Base-by-base conservation (phyloP, 2,888 invertebrate genomes). In the Caenorhabditis afra region DNA sequence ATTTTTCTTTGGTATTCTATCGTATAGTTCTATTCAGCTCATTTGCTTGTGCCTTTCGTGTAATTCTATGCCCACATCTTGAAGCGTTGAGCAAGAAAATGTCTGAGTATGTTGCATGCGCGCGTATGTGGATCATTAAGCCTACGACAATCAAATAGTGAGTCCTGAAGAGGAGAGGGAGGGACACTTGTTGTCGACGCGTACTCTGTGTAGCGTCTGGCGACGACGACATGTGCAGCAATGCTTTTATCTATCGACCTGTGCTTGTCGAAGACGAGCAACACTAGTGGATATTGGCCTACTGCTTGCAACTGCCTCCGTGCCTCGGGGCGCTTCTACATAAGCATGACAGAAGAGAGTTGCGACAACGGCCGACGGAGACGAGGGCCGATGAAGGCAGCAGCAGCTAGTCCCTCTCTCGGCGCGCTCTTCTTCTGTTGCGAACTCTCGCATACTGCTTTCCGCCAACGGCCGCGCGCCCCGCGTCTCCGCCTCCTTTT, bases 81-180 rank as follows among this genome's bases (percentile, higher is more conserved):
- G 14, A 41, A 41, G 11, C 14, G 3, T 61, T 55, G 53, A 35
- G 37, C 47, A n/a, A 53, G 61, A 47, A 70, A 61, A 61, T 41
- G 61, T 70, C 70, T 61, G 66, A 70, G 70, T 10, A 53, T 53
- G 53, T 70, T 52, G 61, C 57, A 41, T 58, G 57, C 61, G 70
- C 50, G 70, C 61, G 68, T 53, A 59, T 62, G 62, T 53, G 49
- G 71, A 73, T 73, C 64, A 73, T 73, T 73, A 64, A 64, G 73
- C 73, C 62, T 73, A 73, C 73, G 61, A 73, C 73, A 73, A 73
- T 73, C 73, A 73, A 73, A 73, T 73, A 73, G 73, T 73, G 73
- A 73, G 73, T 64, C 73, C 49, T 64, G 71, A 64, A 71, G 71
- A 62, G 68, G 52, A 68, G 61, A 70, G 61, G 49, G 55, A 64